Conservation (phyloP, 2,888 invertebrate genomes). For the Drosophila colorata region DNA sequence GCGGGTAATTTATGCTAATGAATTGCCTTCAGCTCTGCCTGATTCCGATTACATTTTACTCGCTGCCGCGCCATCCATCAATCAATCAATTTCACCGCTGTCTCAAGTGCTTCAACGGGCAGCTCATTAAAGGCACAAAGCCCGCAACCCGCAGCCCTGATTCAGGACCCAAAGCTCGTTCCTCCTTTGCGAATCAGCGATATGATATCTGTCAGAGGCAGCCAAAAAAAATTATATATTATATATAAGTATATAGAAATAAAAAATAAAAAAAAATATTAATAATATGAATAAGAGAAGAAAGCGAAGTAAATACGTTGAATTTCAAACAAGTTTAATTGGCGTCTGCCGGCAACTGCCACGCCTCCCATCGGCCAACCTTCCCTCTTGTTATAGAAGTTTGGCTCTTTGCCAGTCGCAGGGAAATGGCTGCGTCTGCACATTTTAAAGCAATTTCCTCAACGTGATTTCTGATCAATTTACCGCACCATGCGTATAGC, state of each 20-base stretch:
- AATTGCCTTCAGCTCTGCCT: slow-evolving; percentile 45
- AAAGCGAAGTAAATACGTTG: slow-evolving; percentile 38
- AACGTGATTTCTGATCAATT: slow-evolving; percentile 68
- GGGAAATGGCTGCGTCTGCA: slow-evolving; percentile 49
- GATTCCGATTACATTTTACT: slow-evolving; percentile 39
- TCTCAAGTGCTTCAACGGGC: slow-evolving; percentile 58
- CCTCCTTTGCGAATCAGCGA: slow-evolving; percentile 2
- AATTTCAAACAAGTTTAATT: slow-evolving; percentile 71
- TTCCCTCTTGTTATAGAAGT: neutral
- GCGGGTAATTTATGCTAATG: slow-evolving; percentile 73
- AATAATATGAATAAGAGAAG: slow-evolving; percentile 29
- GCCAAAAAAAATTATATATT: slow-evolving; percentile 2
- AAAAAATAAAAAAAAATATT: slow-evolving; percentile 11
- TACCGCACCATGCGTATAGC: slow-evolving; percentile 30
- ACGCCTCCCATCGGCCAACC: neutral
- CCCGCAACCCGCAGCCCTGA: slow-evolving; percentile 2
- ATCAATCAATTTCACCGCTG: slow-evolving; percentile 58
- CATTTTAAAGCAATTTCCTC: slow-evolving; percentile 61
- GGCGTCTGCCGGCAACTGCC: slow-evolving; percentile 47
- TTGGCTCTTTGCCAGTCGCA: slow-evolving; percentile 13
- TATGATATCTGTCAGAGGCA: slow-evolving; percentile 50
- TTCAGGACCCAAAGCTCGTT: neutral
- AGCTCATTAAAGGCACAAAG: slow-evolving; percentile 63
- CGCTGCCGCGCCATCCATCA: slow-evolving; percentile 60
- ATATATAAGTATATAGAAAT: neutral